These are phyloP conservation scores for Narcine bancroftii DNA, from an alignment of 2,113 vertebrate genomes.

Conservation along the genomic window DNA sequence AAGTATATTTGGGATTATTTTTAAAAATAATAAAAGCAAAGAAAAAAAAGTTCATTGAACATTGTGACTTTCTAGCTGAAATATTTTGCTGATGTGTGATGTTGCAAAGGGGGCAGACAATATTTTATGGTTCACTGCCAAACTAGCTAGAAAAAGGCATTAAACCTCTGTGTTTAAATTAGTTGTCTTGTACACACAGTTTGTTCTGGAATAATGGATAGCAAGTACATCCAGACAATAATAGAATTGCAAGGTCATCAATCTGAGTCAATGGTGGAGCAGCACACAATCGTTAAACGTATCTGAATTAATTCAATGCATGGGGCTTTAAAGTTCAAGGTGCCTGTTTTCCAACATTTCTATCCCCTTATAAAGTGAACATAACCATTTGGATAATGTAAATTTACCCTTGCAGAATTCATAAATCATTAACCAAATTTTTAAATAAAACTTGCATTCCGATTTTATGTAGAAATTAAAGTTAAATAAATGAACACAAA, in stretches of 20 bases:
- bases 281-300: slow-evolving; percentile 37
- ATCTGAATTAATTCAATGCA: background rate
- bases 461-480: too few species aligned
- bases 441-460: too few species aligned
- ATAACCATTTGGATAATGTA: background rate
- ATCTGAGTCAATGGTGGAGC: slow-evolving; percentile 52
- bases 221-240: slow-evolving; percentile 52
- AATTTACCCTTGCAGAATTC: too few species aligned
- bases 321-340: background rate
- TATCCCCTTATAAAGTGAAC: background rate
- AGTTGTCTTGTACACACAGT: slow-evolving; percentile 43
- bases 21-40: background rate
- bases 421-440: too few species aligned
- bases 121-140: slow-evolving; percentile 27
- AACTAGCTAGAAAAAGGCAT: slow-evolving; percentile 38
- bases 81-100: slow-evolving; percentile 34
- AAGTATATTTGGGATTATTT: background rate
- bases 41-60: background rate
- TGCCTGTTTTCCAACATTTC: background rate
- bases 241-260: slow-evolving; percentile 56
- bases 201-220: slow-evolving; percentile 44
- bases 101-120: slow-evolving; percentile 23
- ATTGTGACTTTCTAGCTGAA: slow-evolving; percentile 2
- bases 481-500: too few species aligned
- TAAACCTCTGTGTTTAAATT: slow-evolving; percentile 38